These are phyloP conservation scores for Sminthurides bifidus DNA, from an alignment of 1,140 invertebrate genomes.

Conservation along the genomic window DNA sequence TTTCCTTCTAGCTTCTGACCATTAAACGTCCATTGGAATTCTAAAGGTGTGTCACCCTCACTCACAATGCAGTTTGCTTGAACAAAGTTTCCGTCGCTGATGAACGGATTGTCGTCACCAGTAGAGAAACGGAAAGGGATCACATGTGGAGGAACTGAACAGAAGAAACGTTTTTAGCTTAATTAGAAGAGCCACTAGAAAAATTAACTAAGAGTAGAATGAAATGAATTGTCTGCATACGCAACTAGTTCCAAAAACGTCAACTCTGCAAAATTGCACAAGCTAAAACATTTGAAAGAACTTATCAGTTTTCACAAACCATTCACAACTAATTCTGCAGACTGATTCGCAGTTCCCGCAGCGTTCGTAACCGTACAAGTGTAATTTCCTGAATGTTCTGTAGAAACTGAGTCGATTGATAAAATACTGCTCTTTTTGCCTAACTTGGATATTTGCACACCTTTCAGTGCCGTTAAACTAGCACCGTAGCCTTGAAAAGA, in stretches of 20 bases:
- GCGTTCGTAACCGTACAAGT: slow-evolving; percentile 61
- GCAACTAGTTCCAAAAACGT: too few relatives aligned
- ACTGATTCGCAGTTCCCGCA: slow-evolving; percentile 47
- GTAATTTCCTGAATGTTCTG: slow-evolving; percentile 64
- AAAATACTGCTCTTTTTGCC: slow-evolving; percentile 59
- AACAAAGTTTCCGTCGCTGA: slow-evolving; percentile 20
- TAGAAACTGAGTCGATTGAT: slow-evolving; percentile 59
- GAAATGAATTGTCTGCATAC: too few relatives aligned
- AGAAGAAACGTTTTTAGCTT: neutral
- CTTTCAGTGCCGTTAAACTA: slow-evolving; percentile 38
- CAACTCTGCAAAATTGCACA: too few relatives aligned
- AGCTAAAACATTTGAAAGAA: too few relatives aligned
- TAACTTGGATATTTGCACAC: slow-evolving; percentile 42
- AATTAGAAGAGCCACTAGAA: too few relatives aligned
- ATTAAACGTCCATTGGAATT: slow-evolving; percentile 44
- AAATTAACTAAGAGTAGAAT: too few relatives aligned
- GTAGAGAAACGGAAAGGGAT: slow-evolving; percentile 30
- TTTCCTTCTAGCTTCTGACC: neutral
- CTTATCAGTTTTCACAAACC: too few relatives aligned
- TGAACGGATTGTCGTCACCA: slow-evolving; percentile 35
- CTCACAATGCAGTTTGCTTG: slow-evolving; percentile 29
- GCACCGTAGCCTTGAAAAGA: slow-evolving; percentile 28
- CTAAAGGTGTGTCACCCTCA: slow-evolving; percentile 33
- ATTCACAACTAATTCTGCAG: slow-evolving; percentile 49
- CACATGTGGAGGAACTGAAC: neutral